A percentile compares a stretch with the other conserved stretches of the same genome.
These are phyloP conservation scores for Drosophila leontia DNA, from an alignment of 1,140 invertebrate genomes.

Conservation along the genomic window DNA sequence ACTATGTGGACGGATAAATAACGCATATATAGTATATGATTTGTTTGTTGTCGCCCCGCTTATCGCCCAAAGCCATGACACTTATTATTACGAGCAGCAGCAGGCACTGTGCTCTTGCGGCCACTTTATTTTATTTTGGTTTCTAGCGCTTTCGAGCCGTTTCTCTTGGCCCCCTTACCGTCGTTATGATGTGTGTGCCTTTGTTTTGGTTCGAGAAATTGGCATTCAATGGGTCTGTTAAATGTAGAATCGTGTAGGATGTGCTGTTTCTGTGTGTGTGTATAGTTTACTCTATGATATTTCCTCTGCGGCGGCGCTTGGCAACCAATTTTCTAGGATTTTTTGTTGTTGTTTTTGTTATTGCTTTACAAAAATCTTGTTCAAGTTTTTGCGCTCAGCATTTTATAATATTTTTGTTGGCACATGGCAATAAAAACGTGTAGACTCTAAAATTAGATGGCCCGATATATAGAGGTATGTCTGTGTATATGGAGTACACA, in stretches of 20 bases:
- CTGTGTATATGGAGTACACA: slow-evolving; percentile 16
- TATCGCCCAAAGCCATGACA: slow-evolving; percentile 60
- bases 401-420: slow-evolving; percentile 31
- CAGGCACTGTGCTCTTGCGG: slow-evolving; percentile 15
- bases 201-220: slow-evolving; percentile 45
- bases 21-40: slow-evolving; percentile 15
- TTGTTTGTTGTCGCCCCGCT: slow-evolving; percentile 51
- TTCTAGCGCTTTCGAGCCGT: slow-evolving; percentile 62
- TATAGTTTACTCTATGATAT: slow-evolving; percentile 5
- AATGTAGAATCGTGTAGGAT: slow-evolving; percentile 28
- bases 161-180: slow-evolving; percentile 3
- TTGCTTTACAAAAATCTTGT: slow-evolving; percentile 14
- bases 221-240: slow-evolving; percentile 43
- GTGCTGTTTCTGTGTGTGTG: slow-evolving; percentile 7
- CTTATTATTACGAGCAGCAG: slow-evolving; percentile 40
- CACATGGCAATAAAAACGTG: slow-evolving; percentile 68
- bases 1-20: slow-evolving; percentile 19
- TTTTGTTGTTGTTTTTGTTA: slow-evolving; percentile 8
- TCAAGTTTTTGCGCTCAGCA: slow-evolving; percentile 7
- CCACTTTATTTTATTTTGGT: slow-evolving; percentile 36
- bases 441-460: slow-evolving; percentile 45
- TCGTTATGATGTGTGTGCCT: slow-evolving; percentile 30
- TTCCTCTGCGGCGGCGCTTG: slow-evolving; percentile 43
- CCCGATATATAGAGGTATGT: slow-evolving; percentile 2
- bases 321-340: slow-evolving; percentile 42